These are phyloP conservation scores for Coremacera marginata DNA, from an alignment of 2,888 invertebrate genomes.

Conservation along the genomic window DNA sequence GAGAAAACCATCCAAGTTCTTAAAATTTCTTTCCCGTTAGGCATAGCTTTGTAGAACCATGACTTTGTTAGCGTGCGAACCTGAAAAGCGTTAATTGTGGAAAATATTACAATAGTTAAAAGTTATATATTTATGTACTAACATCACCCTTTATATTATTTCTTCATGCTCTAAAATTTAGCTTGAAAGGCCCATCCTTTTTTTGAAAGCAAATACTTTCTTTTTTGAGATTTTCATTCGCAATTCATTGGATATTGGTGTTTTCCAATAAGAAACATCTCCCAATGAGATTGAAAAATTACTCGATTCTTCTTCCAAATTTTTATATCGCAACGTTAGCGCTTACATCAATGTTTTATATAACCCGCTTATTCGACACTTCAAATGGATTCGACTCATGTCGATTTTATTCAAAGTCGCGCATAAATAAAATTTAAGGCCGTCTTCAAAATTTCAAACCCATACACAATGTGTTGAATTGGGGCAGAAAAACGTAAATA, in stretches of 20 bases:
- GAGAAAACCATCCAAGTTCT: slow-evolving; percentile 18
- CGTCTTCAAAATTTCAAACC: no score
- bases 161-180: neutral
- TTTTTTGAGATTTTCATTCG: neutral
- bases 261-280: neutral
- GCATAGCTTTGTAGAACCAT: slow-evolving; percentile 24
- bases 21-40: slow-evolving; percentile 9
- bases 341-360: no score
- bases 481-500: no score
- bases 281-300: neutral
- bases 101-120: no score
- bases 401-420: no score
- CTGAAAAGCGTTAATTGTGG: neutral
- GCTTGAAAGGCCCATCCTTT: neutral
- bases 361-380: no score
- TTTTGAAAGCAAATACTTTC: neutral
- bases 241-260: neutral
- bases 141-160: neutral
- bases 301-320: no score
- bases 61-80: slow-evolving; percentile 5
- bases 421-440: no score
- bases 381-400: no score
- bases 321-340: no score
- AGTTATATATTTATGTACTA: neutral
- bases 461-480: no score